A percentile compares a stretch with the other conserved stretches of the same genome.
These are phyloP conservation scores for Sceloporus tristichus DNA, from an alignment of 2,113 vertebrate genomes.

Conservation along the genomic window DNA sequence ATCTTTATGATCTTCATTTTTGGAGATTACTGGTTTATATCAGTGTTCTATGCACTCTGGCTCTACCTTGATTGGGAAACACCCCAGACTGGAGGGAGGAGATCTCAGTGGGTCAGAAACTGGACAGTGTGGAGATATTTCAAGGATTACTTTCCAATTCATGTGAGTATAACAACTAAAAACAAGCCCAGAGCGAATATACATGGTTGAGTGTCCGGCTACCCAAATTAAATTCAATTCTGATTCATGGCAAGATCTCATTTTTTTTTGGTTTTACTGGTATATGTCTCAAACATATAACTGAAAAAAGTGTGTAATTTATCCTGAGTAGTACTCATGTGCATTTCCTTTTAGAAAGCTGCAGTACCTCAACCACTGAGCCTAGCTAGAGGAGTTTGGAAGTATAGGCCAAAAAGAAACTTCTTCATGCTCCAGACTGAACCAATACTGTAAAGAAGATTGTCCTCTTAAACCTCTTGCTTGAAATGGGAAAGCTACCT, in stretches of 20 bases:
- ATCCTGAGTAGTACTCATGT: background rate
- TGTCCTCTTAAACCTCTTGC: too few species aligned
- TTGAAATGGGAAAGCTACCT: too few species aligned
- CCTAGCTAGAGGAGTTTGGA: too few species aligned
- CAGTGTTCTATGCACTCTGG: constrained; percentile 87
- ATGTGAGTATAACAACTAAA: constrained; percentile 75
- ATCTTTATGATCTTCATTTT: constrained; percentile 81
- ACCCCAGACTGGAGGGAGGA: constrained; percentile 85
- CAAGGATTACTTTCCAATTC: constrained; percentile 92
- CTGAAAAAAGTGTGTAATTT: background rate
- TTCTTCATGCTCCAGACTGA: too few species aligned
- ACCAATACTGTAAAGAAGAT: too few species aligned
- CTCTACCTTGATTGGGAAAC: constrained; percentile 90
- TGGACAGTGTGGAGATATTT: constrained; percentile 89
- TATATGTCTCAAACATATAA: background rate
- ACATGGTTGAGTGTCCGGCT: background rate
- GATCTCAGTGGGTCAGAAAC: constrained; percentile 82
- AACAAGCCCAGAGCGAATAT: background rate
- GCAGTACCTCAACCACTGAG: background rate
- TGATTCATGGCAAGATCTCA: background rate
- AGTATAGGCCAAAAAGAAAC: too few species aligned
- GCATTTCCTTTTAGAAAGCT: background rate
- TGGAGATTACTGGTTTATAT: constrained; percentile 87
- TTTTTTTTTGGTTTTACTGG: background rate
- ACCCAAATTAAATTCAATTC: background rate